phyloP scores from a whole-genome alignment of 2,888 invertebrate genomes.

The Cheiracanthium punctorium region DNA sequence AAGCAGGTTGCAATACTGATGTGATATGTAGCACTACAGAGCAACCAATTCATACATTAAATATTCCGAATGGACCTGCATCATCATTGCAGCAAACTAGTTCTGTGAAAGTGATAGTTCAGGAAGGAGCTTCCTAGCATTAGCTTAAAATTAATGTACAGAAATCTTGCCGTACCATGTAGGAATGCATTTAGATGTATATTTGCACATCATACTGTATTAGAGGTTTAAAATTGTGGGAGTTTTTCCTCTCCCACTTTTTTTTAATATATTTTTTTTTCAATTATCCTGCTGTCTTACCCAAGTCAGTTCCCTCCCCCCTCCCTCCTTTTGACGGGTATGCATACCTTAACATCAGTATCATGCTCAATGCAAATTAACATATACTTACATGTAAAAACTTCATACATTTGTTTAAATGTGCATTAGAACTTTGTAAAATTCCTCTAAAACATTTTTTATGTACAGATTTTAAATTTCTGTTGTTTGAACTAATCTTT shows the following conservation, averaged over 20 bases:
- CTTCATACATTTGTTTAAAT: constrained; percentile 34
- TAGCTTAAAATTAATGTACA: constrained; percentile 52
- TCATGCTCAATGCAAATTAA: constrained; percentile 58
- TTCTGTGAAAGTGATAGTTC: constrained; percentile 67
- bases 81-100: constrained; percentile 65
- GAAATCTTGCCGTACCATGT: constrained; percentile 55
- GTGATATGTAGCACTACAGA: constrained; percentile 59
- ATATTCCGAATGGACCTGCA: constrained; percentile 61
- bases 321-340: constrained; percentile 61
- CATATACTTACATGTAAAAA: constrained; percentile 41
- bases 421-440: constrained; percentile 35
- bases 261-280: neutral
- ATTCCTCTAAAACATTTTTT: constrained; percentile 22
- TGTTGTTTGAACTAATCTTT: constrained; percentile 29
- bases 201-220: constrained; percentile 56
- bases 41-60: constrained; percentile 60
- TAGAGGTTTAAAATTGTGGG: constrained; percentile 24
- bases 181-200: constrained; percentile 64
- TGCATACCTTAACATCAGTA: constrained; percentile 57
- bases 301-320: constrained; percentile 26
- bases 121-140: constrained; percentile 71
- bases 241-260: neutral
- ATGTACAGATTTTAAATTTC: constrained; percentile 54
- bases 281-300: constrained; percentile 10
- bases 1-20: constrained; percentile 46